Conservation (phyloP, 2,888 invertebrate genomes). For the Octonoba sinensis region DNA sequence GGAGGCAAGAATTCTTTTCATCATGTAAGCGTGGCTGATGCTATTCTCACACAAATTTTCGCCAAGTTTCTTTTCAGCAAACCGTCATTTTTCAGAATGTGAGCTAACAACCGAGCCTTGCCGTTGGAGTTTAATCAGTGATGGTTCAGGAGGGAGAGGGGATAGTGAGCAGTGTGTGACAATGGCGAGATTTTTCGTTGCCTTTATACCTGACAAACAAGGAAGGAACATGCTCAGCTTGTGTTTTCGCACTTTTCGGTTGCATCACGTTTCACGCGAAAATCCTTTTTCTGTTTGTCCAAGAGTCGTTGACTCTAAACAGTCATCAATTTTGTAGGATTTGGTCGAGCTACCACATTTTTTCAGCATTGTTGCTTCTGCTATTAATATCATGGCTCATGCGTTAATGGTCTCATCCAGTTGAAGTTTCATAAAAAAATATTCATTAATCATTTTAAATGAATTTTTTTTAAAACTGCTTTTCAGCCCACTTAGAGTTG, state of each 20-base stretch:
- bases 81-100: constrained; percentile 4
- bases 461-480: too few species aligned
- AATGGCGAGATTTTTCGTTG: not conserved
- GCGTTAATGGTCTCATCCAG: too few species aligned
- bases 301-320: too few species aligned
- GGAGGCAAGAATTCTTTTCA: constrained; percentile 35
- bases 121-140: constrained; percentile 29
- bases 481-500: too few species aligned
- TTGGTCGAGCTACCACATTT: too few species aligned
- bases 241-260: not conserved
- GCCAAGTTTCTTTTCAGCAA: not conserved
- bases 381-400: too few species aligned
- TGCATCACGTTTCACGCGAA: too few species aligned
- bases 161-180: not conserved
- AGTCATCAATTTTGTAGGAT: too few species aligned
- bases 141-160: not conserved
- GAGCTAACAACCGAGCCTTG: constrained; percentile 37
- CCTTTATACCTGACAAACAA: not conserved
- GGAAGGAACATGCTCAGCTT: not conserved
- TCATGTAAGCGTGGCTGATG: constrained; percentile 50
- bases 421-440: too few species aligned
- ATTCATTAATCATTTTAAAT: too few species aligned
- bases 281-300: too few species aligned
- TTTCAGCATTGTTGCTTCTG: too few species aligned
- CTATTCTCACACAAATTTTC: constrained; percentile 54